Base-by-base conservation (phyloP, 2,113 vertebrate species). In the Peromyscus maniculatus region DNA sequence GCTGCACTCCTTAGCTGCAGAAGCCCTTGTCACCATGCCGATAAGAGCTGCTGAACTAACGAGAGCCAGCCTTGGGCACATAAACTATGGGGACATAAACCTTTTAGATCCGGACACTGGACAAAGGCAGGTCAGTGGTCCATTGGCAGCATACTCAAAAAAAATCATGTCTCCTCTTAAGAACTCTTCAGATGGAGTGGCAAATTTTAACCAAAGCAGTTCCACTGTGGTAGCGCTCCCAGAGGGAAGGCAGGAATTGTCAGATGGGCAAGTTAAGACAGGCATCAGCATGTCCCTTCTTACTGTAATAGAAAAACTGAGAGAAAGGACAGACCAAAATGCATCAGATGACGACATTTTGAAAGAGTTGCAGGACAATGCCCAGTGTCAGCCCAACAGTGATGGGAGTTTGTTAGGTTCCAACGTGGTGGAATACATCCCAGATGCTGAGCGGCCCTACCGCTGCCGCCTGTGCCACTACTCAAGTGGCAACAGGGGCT, bases 211-310 rank as follows among this genome's bases (percentile, higher is more conserved):
- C 98, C 98, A 98, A 98, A 98, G 97, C 0, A 98, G 96, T 78
- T 97, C 98, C 49, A 89, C 99, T 78, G 98, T 99, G 71, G 96
- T 99, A 16, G 98, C 99, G 55, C 98, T 99, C 49, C 98, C 99
- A 46, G 98, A 98, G 91, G 98, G 98, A 19, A 97, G 98, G 90
- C 98, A 98, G 3, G 99, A 98, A 31, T 97, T 99, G 49, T 98
- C 99, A 0, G 99, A 99, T 62, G 98, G 99, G 1, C 99, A 99
- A 0, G 98, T 99, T 8, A 99, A 99, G 98, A 99, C 99, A 24
- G 99, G 99, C 95, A 99, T 99, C 98, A 99, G 99, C 93, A 99
- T 99, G 98, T 99, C 99, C 0, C 98, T 99, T 22, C 99, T 99
- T 71, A 99, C 99, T 0, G 99, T 99, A 80, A 99, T 99, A 16